phyloP scores from a whole-genome alignment of 2,113 vertebrate species.

The Salvelinus alpinus region DNA sequence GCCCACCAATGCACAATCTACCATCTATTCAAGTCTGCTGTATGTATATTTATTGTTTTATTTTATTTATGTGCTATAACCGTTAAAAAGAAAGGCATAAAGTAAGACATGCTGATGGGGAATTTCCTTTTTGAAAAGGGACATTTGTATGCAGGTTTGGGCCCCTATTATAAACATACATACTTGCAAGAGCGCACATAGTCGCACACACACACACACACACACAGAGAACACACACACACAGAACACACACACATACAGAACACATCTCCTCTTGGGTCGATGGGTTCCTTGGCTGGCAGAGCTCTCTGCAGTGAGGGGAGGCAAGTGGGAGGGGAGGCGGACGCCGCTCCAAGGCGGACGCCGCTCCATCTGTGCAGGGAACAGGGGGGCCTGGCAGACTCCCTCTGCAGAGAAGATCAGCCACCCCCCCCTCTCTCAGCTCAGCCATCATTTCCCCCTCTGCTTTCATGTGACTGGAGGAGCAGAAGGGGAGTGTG shows the following conservation, averaged over 20 bases:
- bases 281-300: constrained; percentile 44
- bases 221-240: neutral
- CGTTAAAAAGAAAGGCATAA: constrained; percentile 34
- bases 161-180: constrained; percentile 15
- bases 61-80: constrained; percentile 34
- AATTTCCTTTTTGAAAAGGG: constrained; percentile 63
- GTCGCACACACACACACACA: constrained; percentile 6
- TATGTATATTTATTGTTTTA: neutral
- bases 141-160: constrained; percentile 75
- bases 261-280: neutral
- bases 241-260: neutral
- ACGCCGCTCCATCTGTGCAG: constrained; percentile 79
- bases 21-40: neutral
- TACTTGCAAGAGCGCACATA: constrained; percentile 3
- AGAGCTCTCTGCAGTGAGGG: constrained; percentile 48
- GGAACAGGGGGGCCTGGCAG: constrained; percentile 72
- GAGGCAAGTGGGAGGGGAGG: constrained; percentile 48
- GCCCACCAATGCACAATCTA: constrained; percentile 6
- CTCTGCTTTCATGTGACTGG: constrained; percentile 51
- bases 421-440: constrained; percentile 24
- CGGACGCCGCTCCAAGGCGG: constrained; percentile 68
- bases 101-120: constrained; percentile 63
- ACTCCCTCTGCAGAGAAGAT: constrained; percentile 46
- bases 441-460: constrained; percentile 47
- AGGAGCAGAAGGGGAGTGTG: constrained; percentile 8